These are phyloP conservation scores for Sinonovacula constricta DNA, from an alignment of 1,140 invertebrate species.

Conservation along the genomic window DNA sequence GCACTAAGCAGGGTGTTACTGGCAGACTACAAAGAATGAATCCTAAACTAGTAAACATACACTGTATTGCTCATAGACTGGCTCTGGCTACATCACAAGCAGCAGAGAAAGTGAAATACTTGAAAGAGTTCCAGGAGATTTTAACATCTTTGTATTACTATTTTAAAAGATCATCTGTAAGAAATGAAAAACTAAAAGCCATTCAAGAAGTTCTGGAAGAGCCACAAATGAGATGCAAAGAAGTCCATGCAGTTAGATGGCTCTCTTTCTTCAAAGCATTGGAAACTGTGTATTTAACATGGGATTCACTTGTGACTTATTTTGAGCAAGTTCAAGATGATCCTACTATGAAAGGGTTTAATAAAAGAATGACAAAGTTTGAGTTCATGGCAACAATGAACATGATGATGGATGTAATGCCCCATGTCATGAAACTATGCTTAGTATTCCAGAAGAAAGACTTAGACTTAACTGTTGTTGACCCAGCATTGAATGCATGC, in stretches of 20 bases:
- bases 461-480: not conserved
- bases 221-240: too few species aligned
- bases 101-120: too few species aligned
- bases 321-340: not conserved
- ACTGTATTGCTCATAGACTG: conserved; percentile 15
- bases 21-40: not conserved
- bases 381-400: too few species aligned
- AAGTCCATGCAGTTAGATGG: too few species aligned
- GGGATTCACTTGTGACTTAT: conserved; percentile 40
- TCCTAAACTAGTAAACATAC: too few species aligned
- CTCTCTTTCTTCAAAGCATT: conserved; percentile 49
- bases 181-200: too few species aligned
- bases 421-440: not conserved
- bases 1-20: not conserved
- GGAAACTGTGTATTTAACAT: conserved; percentile 22
- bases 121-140: too few species aligned
- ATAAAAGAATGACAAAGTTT: too few species aligned
- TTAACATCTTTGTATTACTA: too few species aligned
- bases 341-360: not conserved
- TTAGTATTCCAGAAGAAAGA: not conserved
- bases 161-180: too few species aligned
- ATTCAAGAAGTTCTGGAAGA: too few species aligned
- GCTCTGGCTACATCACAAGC: too few species aligned
- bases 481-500: not conserved
- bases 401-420: not conserved